phyloP scores from a whole-genome alignment of 1,140 invertebrate genomes.

The Eupristina koningsbergeri region DNA sequence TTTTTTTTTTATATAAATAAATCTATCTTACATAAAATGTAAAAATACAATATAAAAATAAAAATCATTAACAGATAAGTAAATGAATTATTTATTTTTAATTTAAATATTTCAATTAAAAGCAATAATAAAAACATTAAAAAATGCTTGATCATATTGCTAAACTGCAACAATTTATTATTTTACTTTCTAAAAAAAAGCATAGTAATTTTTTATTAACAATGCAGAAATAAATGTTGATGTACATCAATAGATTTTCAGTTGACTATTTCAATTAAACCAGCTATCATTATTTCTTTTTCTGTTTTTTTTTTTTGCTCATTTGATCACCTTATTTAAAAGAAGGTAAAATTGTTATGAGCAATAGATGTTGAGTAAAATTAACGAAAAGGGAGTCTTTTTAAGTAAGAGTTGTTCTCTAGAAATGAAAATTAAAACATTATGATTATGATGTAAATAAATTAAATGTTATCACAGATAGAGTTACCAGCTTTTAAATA shows the following conservation, averaged over 20 bases:
- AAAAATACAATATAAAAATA: too few relatives aligned
- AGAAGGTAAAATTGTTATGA: slow-evolving; percentile 57
- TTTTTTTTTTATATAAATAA: too few relatives aligned
- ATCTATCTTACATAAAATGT: too few relatives aligned
- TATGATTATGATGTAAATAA: slow-evolving; percentile 30
- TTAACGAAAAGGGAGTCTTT: slow-evolving; percentile 61
- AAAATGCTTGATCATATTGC: too few relatives aligned
- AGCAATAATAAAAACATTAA: too few relatives aligned
- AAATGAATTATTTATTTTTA: too few relatives aligned
- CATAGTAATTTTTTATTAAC: not conserved
- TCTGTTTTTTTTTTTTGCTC: slow-evolving; percentile 18
- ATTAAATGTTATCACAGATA: too few relatives aligned
- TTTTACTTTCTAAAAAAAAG: not conserved
- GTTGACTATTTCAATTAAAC: not conserved
- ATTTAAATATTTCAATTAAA: too few relatives aligned
- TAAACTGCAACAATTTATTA: not conserved
- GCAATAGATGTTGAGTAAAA: slow-evolving; percentile 63
- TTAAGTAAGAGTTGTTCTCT: slow-evolving; percentile 44
- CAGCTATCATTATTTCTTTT: not conserved
- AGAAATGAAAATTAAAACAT: slow-evolving; percentile 43
- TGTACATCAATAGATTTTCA: not conserved
- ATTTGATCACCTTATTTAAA: slow-evolving; percentile 55
- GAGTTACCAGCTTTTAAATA: too few relatives aligned
- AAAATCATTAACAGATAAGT: too few relatives aligned
- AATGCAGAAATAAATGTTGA: not conserved